A percentile compares a stretch with the other conserved stretches of the same genome.
These are phyloP conservation scores for Limnephilus rhombicus DNA, from an alignment of 2,888 invertebrate species.

Conservation along the genomic window DNA sequence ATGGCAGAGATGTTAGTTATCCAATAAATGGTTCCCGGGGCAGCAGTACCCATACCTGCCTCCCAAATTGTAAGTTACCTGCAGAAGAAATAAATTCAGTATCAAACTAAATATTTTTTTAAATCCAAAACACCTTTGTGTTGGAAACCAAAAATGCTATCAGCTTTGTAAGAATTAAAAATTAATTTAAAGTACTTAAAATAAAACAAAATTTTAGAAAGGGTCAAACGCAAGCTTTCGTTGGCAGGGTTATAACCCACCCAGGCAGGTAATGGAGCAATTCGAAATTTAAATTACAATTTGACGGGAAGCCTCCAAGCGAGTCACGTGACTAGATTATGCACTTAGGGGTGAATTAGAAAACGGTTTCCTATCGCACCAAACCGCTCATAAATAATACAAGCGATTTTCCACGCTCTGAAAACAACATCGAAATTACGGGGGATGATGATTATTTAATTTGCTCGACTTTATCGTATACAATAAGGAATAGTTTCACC, in stretches of 20 bases:
- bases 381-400: background rate
- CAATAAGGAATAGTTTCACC: background rate
- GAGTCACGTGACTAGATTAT: background rate
- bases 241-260: background rate
- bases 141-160: too few species aligned
- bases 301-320: background rate
- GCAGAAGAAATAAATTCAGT: too few species aligned
- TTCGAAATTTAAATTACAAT: background rate
- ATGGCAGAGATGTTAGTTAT: too few species aligned
- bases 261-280: background rate
- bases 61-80: too few species aligned
- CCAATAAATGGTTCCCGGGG: too few species aligned
- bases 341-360: background rate
- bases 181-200: background rate
- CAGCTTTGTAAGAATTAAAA: background rate
- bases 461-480: background rate
- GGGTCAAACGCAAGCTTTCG: background rate
- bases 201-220: background rate
- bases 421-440: background rate
- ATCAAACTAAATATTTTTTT: too few species aligned
- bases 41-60: too few species aligned
- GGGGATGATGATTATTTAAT: background rate
- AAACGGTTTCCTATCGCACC: background rate
- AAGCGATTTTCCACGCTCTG: background rate
- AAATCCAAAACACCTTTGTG: too few species aligned